Evolutionary conservation across 2,797 vertebrate species (phyloP), one percentile per base, ranked within the genome.

Genomic region (Loriculus beryllinus): DNA sequence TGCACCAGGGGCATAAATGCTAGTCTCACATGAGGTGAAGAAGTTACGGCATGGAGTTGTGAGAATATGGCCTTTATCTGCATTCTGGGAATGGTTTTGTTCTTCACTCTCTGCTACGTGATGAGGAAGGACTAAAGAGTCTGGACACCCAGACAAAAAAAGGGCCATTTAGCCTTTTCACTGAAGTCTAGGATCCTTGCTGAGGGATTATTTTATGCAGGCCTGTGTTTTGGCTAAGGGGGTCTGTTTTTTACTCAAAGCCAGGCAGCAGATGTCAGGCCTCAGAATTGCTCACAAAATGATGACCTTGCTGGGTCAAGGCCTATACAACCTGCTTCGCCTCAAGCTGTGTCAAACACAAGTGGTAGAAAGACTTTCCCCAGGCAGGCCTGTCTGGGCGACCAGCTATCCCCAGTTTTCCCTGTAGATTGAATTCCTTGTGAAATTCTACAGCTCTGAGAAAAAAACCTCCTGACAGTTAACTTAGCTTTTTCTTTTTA

Each of bases 201-300:
- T 97, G 97, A 84, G 97, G 97, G 97, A 97, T 98, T 98, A 98
- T 98, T 98, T 98, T 97, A 97, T 82, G 28, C 81, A 72, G 95
- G 96, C 95, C 96, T 98, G 90, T 98, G 95, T 96, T 97, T 97
- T 96, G 96, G 96, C 95, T 97, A 97, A 97, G 97, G 97, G 90
- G 93, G 96, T 96, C 97, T 96, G 93, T 91, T 97, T 96, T 97
- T 96, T 93, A 96, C 97, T 98, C 96, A 98, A 96, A 98, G 97
- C 97, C 95, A 97, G 95, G 97, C 97, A 98, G 97, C 98, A 98
- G 97, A 98, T 98, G 98, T 98, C 97, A 97, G 95, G 96, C 97
- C 97, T 98, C 98, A 97, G 97, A 98, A 98, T 93, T 97, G 91
- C 90, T 97, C 97, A 97, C 97, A 97, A 97, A 96, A 98, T 97